phyloP scores from a whole-genome alignment of 2,888 invertebrate genomes.

The Eupithecia abbreviata region DNA sequence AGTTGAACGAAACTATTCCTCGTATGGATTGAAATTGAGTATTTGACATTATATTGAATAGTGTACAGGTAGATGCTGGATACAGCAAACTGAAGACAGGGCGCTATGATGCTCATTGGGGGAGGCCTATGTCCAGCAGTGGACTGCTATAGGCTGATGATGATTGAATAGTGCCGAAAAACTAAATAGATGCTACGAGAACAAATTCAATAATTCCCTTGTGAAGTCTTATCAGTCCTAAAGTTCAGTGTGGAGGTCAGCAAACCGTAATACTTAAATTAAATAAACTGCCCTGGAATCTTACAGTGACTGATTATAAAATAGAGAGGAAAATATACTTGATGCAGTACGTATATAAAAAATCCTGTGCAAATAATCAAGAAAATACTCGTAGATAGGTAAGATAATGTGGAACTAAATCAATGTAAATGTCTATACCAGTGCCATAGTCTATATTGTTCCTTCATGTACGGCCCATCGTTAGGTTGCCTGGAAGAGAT shows the following conservation, averaged over 20 bases:
- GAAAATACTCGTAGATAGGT: neutral
- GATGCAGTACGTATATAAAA: neutral
- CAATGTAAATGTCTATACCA: too few species aligned
- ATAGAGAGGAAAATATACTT: neutral
- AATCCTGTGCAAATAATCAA: neutral
- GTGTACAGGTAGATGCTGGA: too few species aligned
- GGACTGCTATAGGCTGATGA: too few species aligned
- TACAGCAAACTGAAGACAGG: too few species aligned
- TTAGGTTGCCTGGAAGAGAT: too few species aligned
- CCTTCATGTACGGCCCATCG: too few species aligned
- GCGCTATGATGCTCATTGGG: too few species aligned
- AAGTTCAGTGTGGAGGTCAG: slow-evolving; percentile 20
- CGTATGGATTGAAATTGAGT: neutral
- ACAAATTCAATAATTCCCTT: slow-evolving; percentile 9
- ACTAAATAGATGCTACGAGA: neutral
- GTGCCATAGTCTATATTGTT: too few species aligned
- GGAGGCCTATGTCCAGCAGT: too few species aligned
- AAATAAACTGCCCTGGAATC: neutral
- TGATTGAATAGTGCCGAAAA: neutral
- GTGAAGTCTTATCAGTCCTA: slow-evolving; percentile 13
- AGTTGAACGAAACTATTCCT: neutral
- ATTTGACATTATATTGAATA: too few species aligned
- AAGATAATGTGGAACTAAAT: neutral
- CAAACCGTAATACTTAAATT: slow-evolving; percentile 17
- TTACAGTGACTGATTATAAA: slow-evolving; percentile 4